These are phyloP conservation scores for Scotopteryx bipunctaria DNA, from an alignment of 2,888 invertebrate genomes.

Conservation along the genomic window DNA sequence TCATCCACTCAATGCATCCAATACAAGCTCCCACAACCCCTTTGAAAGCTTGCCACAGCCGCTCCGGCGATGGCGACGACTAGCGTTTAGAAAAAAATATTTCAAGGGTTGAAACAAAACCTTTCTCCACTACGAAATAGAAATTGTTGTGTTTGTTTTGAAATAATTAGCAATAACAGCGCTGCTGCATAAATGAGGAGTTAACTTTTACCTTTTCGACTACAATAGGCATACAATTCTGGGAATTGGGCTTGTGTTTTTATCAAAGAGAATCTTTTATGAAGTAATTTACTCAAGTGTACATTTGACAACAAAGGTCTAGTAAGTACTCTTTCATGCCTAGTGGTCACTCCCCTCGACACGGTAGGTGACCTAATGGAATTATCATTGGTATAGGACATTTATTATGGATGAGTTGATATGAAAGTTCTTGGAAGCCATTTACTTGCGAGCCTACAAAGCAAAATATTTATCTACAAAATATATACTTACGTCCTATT, in stretches of 20 bases:
- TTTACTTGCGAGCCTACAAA: not conserved
- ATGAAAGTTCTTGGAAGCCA: constrained; percentile 20
- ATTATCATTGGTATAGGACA: constrained; percentile 22
- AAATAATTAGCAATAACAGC: constrained; percentile 39
- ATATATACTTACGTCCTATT: too few relatives aligned
- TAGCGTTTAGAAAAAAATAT: constrained; percentile 43
- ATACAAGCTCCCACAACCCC: constrained; percentile 44
- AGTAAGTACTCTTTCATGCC: constrained; percentile 28
- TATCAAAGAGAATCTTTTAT: constrained; percentile 21
- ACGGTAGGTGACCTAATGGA: constrained; percentile 29
- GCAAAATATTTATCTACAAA: not conserved
- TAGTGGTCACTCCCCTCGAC: constrained; percentile 32
- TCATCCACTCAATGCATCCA: constrained; percentile 41
- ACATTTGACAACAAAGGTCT: constrained; percentile 32
- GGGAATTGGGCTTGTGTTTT: constrained; percentile 6
- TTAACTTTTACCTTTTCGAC: constrained; percentile 14
- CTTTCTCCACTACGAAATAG: constrained; percentile 24
- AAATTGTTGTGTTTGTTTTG: constrained; percentile 42
- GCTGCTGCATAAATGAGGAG: constrained; percentile 36
- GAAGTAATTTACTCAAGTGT: constrained; percentile 32
- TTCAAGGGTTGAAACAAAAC: constrained; percentile 46
- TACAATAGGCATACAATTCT: constrained; percentile 5
- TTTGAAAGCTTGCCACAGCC: constrained; percentile 46
- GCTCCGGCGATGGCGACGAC: constrained; percentile 27
- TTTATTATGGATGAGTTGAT: constrained; percentile 4